Conservation (phyloP, 2,797 vertebrate genomes). For the Geotrypetes seraphini region DNA sequence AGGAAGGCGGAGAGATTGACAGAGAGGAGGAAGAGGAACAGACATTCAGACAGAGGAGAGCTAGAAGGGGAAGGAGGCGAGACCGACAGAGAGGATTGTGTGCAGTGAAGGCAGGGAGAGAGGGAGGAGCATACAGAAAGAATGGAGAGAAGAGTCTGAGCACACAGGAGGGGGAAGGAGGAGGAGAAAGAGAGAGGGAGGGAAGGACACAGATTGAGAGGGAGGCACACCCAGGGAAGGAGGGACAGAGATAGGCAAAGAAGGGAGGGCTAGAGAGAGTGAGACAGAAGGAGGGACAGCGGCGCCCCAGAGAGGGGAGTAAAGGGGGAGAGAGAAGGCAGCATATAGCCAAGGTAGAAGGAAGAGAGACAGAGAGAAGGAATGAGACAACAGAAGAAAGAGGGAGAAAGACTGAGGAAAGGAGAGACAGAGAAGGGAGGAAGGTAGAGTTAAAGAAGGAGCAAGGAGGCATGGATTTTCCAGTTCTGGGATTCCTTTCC, state of each 20-base stretch:
- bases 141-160: conserved; percentile 9
- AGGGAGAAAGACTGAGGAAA: too few species aligned
- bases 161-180: not conserved
- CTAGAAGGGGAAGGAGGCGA: conserved; percentile 12
- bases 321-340: not conserved
- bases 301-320: not conserved
- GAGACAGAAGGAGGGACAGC: not conserved
- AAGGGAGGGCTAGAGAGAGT: too few species aligned
- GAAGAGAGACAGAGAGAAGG: too few species aligned
- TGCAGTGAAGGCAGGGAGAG: conserved; percentile 4
- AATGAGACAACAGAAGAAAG: too few species aligned
- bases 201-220: not conserved
- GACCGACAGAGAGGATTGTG: not conserved
- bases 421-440: not conserved
- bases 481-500: too few species aligned
- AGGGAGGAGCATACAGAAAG: not conserved
- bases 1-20: not conserved
- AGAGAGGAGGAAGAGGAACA: conserved; percentile 30
- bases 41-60: conserved; percentile 35
- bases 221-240: not conserved
- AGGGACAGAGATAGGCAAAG: too few species aligned
- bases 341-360: not conserved
- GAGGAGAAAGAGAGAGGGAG: not conserved
- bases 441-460: not conserved
- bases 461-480: too few species aligned